These are phyloP conservation scores for Numenius arquata DNA, from an alignment of 2,113 vertebrate genomes.

Conservation along the genomic window DNA sequence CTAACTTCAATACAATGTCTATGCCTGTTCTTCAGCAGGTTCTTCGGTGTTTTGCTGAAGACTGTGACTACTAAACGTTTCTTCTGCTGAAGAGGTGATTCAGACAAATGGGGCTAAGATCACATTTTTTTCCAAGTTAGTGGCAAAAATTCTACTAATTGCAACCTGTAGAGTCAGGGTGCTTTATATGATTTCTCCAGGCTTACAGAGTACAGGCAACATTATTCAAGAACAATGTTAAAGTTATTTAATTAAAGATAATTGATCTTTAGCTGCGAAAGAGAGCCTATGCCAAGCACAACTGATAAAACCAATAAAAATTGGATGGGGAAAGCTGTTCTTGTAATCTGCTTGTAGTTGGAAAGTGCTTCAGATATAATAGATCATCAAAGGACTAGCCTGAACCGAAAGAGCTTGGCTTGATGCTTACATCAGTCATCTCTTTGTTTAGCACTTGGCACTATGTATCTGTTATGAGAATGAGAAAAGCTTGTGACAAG, in stretches of 20 bases:
- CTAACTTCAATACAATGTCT: not conserved
- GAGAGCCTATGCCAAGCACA: not conserved
- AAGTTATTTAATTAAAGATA: not conserved
- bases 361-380: not conserved
- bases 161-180: not conserved
- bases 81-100: not conserved
- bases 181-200: not conserved
- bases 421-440: not conserved
- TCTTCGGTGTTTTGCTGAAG: not conserved
- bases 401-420: not conserved
- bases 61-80: not conserved
- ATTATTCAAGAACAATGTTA: not conserved
- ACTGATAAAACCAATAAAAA: not conserved
- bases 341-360: not conserved
- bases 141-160: not conserved
- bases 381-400: not conserved
- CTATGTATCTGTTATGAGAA: not conserved
- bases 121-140: not conserved
- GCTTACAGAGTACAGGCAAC: not conserved
- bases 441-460: not conserved
- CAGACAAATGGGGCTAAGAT: not conserved
- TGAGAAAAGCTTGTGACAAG: not conserved
- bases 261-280: not conserved
- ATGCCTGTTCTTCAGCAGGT: not conserved
- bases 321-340: not conserved